These are phyloP conservation scores for Chiloscyllium plagiosum DNA, from an alignment of 2,113 vertebrate genomes.

Conservation along the genomic window DNA sequence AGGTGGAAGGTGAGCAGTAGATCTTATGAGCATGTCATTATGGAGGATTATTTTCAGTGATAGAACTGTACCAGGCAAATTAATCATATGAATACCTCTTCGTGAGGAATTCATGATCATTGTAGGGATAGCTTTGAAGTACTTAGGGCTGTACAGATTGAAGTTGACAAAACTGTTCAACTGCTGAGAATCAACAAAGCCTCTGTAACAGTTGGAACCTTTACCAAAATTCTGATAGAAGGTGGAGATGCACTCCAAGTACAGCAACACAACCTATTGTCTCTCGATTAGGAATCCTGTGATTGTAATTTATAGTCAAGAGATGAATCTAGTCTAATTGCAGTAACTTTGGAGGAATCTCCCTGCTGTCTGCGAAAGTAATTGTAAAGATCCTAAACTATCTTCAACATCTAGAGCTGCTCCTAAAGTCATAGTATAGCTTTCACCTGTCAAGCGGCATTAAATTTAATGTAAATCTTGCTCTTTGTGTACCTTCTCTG, in stretches of 20 bases:
- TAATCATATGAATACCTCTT: background rate
- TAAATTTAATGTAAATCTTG: too few relatives aligned
- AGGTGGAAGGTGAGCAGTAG: too few relatives aligned
- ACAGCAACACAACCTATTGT: background rate
- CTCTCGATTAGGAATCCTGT: background rate
- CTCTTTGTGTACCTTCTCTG: too few relatives aligned
- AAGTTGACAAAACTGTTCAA: background rate
- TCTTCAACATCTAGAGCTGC: background rate
- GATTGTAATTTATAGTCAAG: background rate
- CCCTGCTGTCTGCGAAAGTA: background rate
- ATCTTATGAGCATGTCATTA: too few relatives aligned
- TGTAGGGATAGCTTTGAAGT: background rate
- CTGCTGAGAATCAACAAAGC: background rate
- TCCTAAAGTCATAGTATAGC: background rate
- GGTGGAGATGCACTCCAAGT: background rate
- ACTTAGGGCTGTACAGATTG: background rate
- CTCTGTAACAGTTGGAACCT: background rate
- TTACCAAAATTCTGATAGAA: background rate
- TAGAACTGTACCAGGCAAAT: too few relatives aligned
- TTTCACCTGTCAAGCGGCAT: background rate
- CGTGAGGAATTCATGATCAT: background rate
- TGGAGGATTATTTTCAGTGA: too few relatives aligned
- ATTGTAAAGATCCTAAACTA: too few relatives aligned
- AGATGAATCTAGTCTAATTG: background rate
- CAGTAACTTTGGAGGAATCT: background rate